Base-by-base conservation (phyloP, 2,888 invertebrate genomes). In the Epistrophella euchroma region DNA sequence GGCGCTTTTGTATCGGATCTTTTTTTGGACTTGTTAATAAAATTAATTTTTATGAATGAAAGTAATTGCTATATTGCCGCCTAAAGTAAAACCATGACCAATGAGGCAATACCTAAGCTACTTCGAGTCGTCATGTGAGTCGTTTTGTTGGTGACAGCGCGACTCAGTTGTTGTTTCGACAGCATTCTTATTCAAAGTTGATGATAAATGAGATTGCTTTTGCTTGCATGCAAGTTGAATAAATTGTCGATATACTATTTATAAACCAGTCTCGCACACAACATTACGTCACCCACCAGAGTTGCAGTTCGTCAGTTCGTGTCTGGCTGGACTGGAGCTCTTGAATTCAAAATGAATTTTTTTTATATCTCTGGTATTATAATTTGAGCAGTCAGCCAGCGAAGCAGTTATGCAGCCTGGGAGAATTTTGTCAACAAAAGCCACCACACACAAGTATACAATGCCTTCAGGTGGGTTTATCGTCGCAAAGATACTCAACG, bases 11-110 rank as follows among this genome's bases (percentile, higher is more conserved):
- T 35, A 35, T 37, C 35, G 37, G 32, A 32, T 55, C 10, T 55
- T 55, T 58, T 58, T 58, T 58, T 58, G 35, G 58, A 19, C 37
- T 58, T 35, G 37, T 58, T 64, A 72, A 66, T 77, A 77, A 56
- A 50, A 40, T 82, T 82, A 76, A 82, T 82, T 82, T 82, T 82
- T 82, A 82, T 82, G 81, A 82, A 82, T 82, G 81, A 82, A 77
- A 58, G 37, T 58, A 82, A 82, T 82, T 82, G 81, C 62, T 35
- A 7, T 25, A n/a, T 35, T 3, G 40, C 40, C 56, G 40, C 32
- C 37, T 50, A 52, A 52, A 52, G 25, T 15, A 52, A 52, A 52
- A 52, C 40, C 50, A 32, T 79, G 73, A 64, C 72, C 66, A 62
- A 45, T 64, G 32, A 32, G 74, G 62, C 70, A 43, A 40, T 25